Percentiles rank a stretch among this genome's conserved stretches.
Evolutionary conservation across 2,888 invertebrate genomes (phyloP).

Genomic region (Ochropleura plecta): DNA sequence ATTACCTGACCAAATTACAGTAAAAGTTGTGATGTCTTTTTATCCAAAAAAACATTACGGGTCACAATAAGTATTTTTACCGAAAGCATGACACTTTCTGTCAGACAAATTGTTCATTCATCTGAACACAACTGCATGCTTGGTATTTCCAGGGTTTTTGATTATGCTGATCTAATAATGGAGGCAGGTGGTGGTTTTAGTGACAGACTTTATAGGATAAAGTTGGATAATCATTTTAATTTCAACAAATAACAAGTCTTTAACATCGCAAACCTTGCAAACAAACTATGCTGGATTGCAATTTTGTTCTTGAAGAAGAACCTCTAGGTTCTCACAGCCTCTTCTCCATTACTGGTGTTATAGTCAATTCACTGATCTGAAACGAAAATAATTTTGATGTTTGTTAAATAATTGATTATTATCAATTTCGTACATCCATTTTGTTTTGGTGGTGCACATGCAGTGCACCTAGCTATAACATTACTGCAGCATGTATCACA

Average conservation of each 20-base stretch:
- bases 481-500: not conserved
- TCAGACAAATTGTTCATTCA: too few relatives aligned
- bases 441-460: too few relatives aligned
- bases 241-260: not conserved
- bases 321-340: slow-evolving; percentile 11
- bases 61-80: too few relatives aligned
- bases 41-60: too few relatives aligned
- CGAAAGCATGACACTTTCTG: too few relatives aligned
- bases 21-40: too few relatives aligned
- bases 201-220: not conserved
- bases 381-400: slow-evolving; percentile 7
- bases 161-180: not conserved
- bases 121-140: too few relatives aligned
- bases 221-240: not conserved
- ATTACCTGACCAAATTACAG: too few relatives aligned
- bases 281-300: not conserved
- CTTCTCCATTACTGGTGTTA: slow-evolving; percentile 43
- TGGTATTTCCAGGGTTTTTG: too few relatives aligned
- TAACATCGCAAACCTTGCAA: not conserved
- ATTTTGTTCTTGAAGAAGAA: not conserved
- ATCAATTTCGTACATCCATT: too few relatives aligned
- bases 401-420: not conserved
- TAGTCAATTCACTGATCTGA: slow-evolving; percentile 40
- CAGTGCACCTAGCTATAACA: not conserved
- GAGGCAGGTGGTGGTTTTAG: not conserved